Evolutionary conservation across 2,797 vertebrate genomes (phyloP).

Genomic region (Notoglanidium macrostoma): DNA sequence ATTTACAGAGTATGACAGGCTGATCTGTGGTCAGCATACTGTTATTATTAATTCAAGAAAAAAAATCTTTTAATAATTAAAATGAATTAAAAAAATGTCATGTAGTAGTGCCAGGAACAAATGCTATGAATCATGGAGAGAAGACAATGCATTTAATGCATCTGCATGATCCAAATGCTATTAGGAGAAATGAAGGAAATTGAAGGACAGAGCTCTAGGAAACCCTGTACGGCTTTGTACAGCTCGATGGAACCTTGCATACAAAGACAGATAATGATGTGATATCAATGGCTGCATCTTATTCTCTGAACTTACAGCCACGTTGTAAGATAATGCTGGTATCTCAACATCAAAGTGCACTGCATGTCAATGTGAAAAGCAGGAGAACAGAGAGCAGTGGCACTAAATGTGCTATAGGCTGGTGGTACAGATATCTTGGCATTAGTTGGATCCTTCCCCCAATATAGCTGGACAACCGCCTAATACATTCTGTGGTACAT

Average conservation of each 20-base stretch:
- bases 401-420: not conserved
- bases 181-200: not conserved
- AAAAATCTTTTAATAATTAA: not conserved
- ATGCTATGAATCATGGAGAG: not conserved
- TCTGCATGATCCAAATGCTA: not conserved
- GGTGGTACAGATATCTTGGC: not conserved
- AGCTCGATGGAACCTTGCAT: not conserved
- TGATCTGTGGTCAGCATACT: not conserved
- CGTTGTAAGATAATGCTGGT: not conserved
- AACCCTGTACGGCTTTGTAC: not conserved
- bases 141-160: not conserved
- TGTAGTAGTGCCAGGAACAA: not conserved
- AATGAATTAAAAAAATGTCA: not conserved
- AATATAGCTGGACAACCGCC: not conserved
- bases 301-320: not conserved
- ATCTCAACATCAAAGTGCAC: not conserved
- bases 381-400: not conserved
- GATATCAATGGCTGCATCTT: not conserved
- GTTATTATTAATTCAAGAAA: not conserved
- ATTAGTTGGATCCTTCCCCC: not conserved
- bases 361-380: not conserved
- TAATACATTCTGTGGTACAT: not conserved
- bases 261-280: not conserved
- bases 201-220: not conserved
- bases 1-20: not conserved